Evolutionary conservation across 1,140 invertebrate genomes (phyloP).

Genomic region (Drosophila pachea): DNA sequence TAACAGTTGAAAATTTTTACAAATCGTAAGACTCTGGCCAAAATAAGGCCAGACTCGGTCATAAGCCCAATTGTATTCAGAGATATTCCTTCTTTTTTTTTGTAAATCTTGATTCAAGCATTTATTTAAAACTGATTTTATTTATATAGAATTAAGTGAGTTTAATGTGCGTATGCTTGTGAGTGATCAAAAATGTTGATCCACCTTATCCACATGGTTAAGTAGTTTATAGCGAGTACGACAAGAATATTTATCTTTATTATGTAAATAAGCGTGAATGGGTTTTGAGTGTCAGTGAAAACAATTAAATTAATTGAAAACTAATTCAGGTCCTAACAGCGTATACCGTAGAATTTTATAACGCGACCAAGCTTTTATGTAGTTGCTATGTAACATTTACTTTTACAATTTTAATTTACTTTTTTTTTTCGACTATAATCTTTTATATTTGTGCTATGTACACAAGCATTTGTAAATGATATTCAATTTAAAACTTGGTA

Average conservation of each 20-base stretch:
- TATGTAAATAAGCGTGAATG: conserved; percentile 46
- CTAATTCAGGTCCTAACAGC: conserved; percentile 33
- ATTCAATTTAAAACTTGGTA: conserved; percentile 29
- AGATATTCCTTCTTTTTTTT: conserved; percentile 63
- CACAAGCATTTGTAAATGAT: conserved; percentile 44
- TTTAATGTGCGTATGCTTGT: conserved; percentile 27
- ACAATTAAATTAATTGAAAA: conserved; percentile 33
- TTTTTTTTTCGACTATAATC: conserved; percentile 21
- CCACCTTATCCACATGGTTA: conserved; percentile 36
- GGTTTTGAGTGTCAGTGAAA: conserved; percentile 17
- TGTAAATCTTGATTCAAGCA: conserved; percentile 56
- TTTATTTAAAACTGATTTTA: conserved; percentile 64
- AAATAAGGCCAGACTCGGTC: conserved; percentile 50
- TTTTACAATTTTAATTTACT: conserved; percentile 33
- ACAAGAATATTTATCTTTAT: conserved; percentile 21
- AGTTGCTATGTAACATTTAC: conserved; percentile 51
- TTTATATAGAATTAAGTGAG: conserved; percentile 60
- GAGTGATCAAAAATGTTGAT: conserved; percentile 21
- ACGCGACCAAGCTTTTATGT: conserved; percentile 49
- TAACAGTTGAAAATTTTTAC: conserved; percentile 47
- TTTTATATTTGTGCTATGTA: conserved; percentile 42
- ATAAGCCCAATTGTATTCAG: conserved; percentile 58
- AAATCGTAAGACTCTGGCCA: conserved; percentile 45
- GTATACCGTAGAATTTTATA: conserved; percentile 54
- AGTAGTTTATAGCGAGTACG: conserved; percentile 15